These are phyloP conservation scores for Prunella himalayana DNA, from an alignment of 2,113 vertebrate species.

Conservation along the genomic window DNA sequence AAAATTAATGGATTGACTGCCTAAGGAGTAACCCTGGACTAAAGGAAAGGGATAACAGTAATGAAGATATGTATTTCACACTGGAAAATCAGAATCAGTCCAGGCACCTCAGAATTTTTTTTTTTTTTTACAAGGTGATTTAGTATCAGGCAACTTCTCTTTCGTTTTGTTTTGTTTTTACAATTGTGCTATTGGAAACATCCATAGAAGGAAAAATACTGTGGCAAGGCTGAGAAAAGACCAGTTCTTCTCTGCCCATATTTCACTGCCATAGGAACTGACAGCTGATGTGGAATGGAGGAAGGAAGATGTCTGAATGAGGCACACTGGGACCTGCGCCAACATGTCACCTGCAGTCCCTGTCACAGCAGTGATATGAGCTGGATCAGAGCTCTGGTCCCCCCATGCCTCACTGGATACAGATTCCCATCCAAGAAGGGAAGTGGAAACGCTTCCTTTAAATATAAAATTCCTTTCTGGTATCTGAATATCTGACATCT, in stretches of 20 bases:
- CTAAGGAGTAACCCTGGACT: neutral
- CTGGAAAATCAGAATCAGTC: neutral
- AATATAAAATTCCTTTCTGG: neutral
- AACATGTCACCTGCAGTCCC: neutral
- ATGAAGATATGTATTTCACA: neutral
- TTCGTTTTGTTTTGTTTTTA: neutral
- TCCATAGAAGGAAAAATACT: neutral
- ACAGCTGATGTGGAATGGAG: neutral
- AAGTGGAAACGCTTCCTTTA: neutral
- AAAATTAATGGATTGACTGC: neutral
- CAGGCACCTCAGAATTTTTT: neutral
- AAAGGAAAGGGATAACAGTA: neutral
- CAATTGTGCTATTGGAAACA: neutral
- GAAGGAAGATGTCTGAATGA: neutral
- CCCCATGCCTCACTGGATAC: neutral
- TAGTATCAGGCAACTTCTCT: neutral
- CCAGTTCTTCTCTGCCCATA: accelerated
- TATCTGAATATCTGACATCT: neutral
- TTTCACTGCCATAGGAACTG: neutral
- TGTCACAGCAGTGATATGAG: neutral
- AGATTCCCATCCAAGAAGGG: neutral
- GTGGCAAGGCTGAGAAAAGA: neutral
- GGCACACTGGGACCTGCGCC: neutral
- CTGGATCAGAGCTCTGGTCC: neutral
- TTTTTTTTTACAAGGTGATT: neutral